Evolutionary conservation across 1,140 invertebrate genomes (phyloP).

Genomic region (Nasonia giraulti): DNA sequence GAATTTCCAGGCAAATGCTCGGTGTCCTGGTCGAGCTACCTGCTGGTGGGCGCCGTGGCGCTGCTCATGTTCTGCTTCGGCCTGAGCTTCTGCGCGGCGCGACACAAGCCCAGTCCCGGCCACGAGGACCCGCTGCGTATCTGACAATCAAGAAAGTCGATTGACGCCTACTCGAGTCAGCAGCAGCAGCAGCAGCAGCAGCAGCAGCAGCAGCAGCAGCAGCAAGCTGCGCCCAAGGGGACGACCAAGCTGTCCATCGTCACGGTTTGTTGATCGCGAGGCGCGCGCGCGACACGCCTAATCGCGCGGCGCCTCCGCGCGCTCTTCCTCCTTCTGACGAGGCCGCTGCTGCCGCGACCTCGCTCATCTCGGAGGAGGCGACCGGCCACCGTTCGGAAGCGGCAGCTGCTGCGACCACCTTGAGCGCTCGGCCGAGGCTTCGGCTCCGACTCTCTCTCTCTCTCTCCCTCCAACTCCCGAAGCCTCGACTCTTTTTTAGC

Average conservation of each 20-base stretch:
- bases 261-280: constrained; percentile 68
- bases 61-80: constrained; percentile 77
- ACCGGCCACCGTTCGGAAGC: too few relatives aligned
- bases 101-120: constrained; percentile 66
- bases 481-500: too few relatives aligned
- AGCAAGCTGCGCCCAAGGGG: constrained; percentile 49
- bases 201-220: background rate
- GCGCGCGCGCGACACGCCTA: constrained; percentile 10
- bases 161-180: constrained; percentile 65
- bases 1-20: constrained; percentile 77
- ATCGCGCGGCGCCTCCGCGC: constrained; percentile 30
- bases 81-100: constrained; percentile 77
- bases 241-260: constrained; percentile 69
- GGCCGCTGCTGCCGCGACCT: too few relatives aligned
- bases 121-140: constrained; percentile 68
- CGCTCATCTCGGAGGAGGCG: too few relatives aligned
- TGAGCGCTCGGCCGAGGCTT: too few relatives aligned
- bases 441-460: too few relatives aligned
- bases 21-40: constrained; percentile 80
- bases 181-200: background rate
- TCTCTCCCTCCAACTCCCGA: too few relatives aligned
- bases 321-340: background rate
- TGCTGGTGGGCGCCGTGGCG: constrained; percentile 75
- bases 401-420: too few relatives aligned
- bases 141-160: constrained; percentile 72